A percentile compares a stretch with the other conserved stretches of the same genome.
These are phyloP conservation scores for Pseudopodoces humilis DNA, from an alignment of 2,113 vertebrate genomes.

Conservation along the genomic window DNA sequence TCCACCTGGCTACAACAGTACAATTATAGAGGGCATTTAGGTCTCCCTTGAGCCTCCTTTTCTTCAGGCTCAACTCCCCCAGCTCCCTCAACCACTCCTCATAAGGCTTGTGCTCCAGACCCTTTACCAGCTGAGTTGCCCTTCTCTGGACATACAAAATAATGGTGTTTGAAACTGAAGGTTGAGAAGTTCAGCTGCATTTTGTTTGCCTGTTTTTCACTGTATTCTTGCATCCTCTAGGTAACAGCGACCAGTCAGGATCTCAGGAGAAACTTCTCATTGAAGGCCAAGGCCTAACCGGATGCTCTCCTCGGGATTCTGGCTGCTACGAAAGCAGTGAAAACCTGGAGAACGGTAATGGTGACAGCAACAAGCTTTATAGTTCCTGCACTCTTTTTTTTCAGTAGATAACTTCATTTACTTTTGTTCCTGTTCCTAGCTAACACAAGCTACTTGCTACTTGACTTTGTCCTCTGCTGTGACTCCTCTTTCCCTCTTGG, in stretches of 20 bases:
- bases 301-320: slow-evolving; percentile 93
- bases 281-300: slow-evolving; percentile 81
- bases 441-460: slow-evolving; percentile 16
- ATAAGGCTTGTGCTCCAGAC: neutral
- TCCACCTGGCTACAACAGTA: neutral
- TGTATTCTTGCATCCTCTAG: slow-evolving; percentile 63
- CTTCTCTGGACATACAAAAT: neutral
- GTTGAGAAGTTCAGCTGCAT: neutral
- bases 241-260: slow-evolving; percentile 94
- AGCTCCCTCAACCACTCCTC: neutral
- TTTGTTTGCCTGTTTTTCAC: neutral
- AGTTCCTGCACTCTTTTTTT: neutral
- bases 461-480: slow-evolving; percentile 22
- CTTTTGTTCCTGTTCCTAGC: slow-evolving; percentile 39
- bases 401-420: neutral
- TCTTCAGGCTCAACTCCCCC: neutral
- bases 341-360: slow-evolving; percentile 95
- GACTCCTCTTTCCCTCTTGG: slow-evolving; percentile 7
- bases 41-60: neutral
- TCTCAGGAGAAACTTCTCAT: slow-evolving; percentile 95
- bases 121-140: neutral
- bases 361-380: neutral
- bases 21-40: neutral
- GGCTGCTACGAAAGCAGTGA: slow-evolving; percentile 98
- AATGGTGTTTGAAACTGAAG: neutral